Evolutionary conservation across 2,888 invertebrate species (phyloP), one percentile per base, ranked within the genome.

Genomic region (Bibio marci): DNA sequence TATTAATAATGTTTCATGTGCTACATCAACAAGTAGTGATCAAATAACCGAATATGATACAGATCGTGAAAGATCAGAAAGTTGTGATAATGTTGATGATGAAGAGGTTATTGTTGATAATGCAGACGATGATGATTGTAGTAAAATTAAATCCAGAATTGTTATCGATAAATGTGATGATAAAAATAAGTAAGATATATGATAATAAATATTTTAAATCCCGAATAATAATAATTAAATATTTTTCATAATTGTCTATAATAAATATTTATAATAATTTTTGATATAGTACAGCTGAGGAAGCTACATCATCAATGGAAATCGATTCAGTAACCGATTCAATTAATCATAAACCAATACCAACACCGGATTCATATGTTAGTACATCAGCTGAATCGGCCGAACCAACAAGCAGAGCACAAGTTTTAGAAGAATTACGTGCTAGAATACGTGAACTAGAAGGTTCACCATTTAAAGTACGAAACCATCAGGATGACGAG

Each of bases 351-450:
- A 36, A 40, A 35, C 30, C 34, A 12, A 47, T 47, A 17, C 57
- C 57, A 41, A 61, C 59, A 45, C 63, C 63, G 45, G 64, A 64
- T 48, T 63, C 62, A 43, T 63, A 63, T 47, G 63, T 64, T 15
- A 62, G 60, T 43, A 64, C 62, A 45, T 66, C 59, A 41, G 22
- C 8, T 22, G 64, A 58, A 48, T 60, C 59, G 42, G 36, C 42
- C 6, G 63, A 63, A 42, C 61, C 63, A 12, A 61, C 62, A 41
- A 62, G 59, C 47, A 52, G 63, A 38, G 57, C 59, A 19, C 63
- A 63, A 46, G 54, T 64, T 47, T 68, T 73, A 35, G 71, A 71
- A 49, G 71, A 73, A 45, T 55, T 73, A 33, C 67, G 70, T 48
- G 64, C 62, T 48, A 62, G 67, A 49, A 67, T 72, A 44, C 62